Conservation (phyloP, 1,140 invertebrate genomes). For the Drosophila rhopaloa region DNA sequence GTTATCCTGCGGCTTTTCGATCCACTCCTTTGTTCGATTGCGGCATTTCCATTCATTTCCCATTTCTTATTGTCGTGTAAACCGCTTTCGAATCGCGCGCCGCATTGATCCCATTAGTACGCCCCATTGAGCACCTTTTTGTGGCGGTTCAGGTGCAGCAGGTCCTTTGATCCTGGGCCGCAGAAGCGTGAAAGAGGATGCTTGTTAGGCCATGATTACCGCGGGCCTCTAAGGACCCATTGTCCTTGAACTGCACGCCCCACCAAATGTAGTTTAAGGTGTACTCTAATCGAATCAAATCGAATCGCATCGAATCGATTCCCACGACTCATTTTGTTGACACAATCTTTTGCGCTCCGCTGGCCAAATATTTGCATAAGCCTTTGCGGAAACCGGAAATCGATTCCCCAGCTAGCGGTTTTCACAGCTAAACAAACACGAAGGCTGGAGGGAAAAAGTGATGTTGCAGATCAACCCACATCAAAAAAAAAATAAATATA, state of each 20-base stretch:
- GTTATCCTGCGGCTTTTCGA: conserved; percentile 21
- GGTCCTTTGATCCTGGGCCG: conserved; percentile 47
- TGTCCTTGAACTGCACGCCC: conserved; percentile 32
- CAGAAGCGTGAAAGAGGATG: conserved; percentile 22
- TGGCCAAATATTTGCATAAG: conserved; percentile 73
- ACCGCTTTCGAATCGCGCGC: conserved; percentile 28
- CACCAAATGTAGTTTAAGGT: neutral
- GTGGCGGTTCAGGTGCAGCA: conserved; percentile 57
- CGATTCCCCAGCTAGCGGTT: conserved; percentile 35
- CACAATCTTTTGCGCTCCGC: conserved; percentile 4
- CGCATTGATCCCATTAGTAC: conserved; percentile 80
- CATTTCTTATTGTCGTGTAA: conserved; percentile 27
- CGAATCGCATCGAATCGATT: conserved; percentile 10
- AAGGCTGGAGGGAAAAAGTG: conserved; percentile 3
- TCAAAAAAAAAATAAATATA: conserved; percentile 30
- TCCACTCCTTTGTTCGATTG: conserved; percentile 35
- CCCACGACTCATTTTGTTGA: conserved; percentile 1
- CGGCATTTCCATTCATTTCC: conserved; percentile 29
- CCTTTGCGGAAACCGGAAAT: conserved; percentile 64
- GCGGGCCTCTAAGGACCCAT: neutral
- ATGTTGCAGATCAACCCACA: conserved; percentile 34
- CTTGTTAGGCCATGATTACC: conserved; percentile 24
- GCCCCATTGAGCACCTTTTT: conserved; percentile 83
- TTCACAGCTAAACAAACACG: conserved; percentile 67
- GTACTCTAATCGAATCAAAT: conserved; percentile 28